Evolutionary conservation across 2,797 vertebrate genomes (phyloP).

Genomic region (Acanthurus tractus): DNA sequence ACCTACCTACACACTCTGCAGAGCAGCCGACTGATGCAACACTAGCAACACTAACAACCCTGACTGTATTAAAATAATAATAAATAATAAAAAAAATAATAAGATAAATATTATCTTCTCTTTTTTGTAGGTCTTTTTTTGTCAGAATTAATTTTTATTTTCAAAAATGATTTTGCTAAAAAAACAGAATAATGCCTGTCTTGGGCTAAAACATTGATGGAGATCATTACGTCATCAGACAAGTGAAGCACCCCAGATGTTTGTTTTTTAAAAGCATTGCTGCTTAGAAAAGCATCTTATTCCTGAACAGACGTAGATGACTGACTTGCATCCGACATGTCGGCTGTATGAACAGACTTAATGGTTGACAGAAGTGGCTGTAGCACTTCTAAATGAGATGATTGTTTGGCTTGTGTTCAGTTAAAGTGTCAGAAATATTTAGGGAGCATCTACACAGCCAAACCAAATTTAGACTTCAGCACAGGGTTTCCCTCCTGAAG

Average conservation of each 20-base stretch:
- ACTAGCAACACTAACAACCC: conserved; percentile 18
- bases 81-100: too few species aligned
- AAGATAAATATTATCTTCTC: background rate
- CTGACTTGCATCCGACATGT: background rate
- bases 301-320: background rate
- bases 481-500: conserved; percentile 19
- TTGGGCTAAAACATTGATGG: background rate
- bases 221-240: background rate
- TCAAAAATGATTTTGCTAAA: background rate
- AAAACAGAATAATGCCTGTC: background rate
- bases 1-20: conserved; percentile 7
- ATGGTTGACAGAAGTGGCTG: conserved; percentile 24
- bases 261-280: conserved; percentile 12
- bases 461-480: conserved; percentile 33
- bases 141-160: background rate
- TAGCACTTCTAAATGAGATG: conserved; percentile 13
- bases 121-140: background rate
- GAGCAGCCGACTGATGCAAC: conserved; percentile 26
- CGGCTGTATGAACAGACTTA: background rate
- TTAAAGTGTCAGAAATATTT: conserved; percentile 64
- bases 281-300: background rate
- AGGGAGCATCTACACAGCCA: conserved; percentile 28
- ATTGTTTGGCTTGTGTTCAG: conserved; percentile 32
- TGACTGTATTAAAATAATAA: background rate
- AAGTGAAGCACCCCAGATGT: background rate